Evolutionary conservation across 2,113 vertebrate species (phyloP), one percentile per base, ranked within the genome.

Genomic region (Columba janthina): DNA sequence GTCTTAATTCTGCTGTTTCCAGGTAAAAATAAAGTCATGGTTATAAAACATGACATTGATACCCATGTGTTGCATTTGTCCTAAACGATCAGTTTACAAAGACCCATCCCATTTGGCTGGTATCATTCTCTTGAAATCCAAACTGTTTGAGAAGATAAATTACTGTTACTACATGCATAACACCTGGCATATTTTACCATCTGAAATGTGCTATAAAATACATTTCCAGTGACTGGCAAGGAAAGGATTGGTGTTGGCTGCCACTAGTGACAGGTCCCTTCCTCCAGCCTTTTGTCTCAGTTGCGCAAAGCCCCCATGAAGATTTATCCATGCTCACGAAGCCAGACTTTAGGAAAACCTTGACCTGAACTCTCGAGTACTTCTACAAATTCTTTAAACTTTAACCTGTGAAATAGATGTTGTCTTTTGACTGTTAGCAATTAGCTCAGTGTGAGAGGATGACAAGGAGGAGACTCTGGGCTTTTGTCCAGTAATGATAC

Each of bases 101-200:
- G 66, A 38, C 56, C 72, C 72, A 7, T 15, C 19, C 22, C 42
- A 36, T 56, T 83, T 94, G 74, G 67, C 58, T 72, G 44, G 50
- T 79, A 62, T 34, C 29, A 15, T 62, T 73, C 50, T 62, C 81
- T 70, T 76, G 51, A 94, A 90, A 91, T 66, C 24, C 60, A 93
- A 76, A 76, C 71, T 73, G 54, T 75, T 80, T 56, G 54, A 89
- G 72, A 91, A 93, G 54, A 95, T 13, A 91, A 88, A 90, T 91
- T 79, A 73, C 42, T 94, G 89, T 79, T 88, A 60, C 75, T 93
- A 73, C 38, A 71, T 32, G 53, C 26, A 67, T 85, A 93, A 60
- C 74, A 94, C 82, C 71, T 88, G 89, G 56, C 71, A 89, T 51
- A 88, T 85, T 93, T 88, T 66, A 31, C 34, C 32, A 36, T 65